These are phyloP conservation scores for Prinia subflava DNA, from an alignment of 2,113 vertebrate genomes.

Conservation along the genomic window DNA sequence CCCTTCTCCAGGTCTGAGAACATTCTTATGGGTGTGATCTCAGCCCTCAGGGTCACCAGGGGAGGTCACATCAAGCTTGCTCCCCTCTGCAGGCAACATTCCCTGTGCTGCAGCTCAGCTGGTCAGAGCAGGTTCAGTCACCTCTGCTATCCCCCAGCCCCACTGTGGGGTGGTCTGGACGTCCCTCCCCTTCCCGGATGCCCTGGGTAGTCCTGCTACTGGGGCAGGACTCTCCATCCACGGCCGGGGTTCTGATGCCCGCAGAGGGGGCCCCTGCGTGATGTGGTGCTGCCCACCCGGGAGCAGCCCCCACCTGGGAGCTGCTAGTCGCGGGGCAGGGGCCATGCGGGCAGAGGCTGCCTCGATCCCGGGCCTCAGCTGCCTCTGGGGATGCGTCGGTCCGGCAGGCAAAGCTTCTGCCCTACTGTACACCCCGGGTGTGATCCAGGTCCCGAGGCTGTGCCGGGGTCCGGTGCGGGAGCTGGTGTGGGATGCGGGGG, in stretches of 20 bases:
- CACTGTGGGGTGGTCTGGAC: neutral
- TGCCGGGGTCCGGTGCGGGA: neutral
- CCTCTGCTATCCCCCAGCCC: neutral
- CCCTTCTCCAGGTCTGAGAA: neutral
- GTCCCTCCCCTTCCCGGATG: fast-evolving
- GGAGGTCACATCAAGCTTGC: neutral
- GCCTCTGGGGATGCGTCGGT: neutral
- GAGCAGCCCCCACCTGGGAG: neutral
- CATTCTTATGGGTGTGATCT: neutral
- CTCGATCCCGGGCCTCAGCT: neutral
- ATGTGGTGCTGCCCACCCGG: neutral
- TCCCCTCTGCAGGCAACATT: fast-evolving
- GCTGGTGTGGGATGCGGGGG: neutral
- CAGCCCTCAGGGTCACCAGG: too few species aligned
- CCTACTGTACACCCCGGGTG: neutral
- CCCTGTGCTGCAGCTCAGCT: neutral
- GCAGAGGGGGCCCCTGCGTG: neutral
- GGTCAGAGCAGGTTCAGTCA: neutral
- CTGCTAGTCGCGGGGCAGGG: neutral
- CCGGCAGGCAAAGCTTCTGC: neutral
- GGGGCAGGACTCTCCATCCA: neutral
- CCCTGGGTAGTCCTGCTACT: neutral
- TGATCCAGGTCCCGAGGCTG: neutral
- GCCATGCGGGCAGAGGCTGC: neutral
- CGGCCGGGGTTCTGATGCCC: fast-evolving